Evolutionary conservation across 2,888 invertebrate species (phyloP), one percentile per base, ranked within the genome.

Genomic region (Dolomedes plantarius): DNA sequence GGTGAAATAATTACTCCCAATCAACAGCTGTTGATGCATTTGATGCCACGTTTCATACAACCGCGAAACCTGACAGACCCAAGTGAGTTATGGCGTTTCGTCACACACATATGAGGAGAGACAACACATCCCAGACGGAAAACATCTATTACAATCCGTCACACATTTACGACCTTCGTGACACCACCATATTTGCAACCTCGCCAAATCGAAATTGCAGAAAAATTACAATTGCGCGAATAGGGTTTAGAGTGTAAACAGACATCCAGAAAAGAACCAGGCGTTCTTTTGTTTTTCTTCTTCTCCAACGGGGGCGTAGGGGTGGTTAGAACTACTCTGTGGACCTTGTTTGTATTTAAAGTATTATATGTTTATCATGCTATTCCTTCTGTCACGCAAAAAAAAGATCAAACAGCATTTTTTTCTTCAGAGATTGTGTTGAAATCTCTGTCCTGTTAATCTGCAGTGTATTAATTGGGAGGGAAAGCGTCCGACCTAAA

Each of bases 131-230:
- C 46, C 41, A 72, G 83, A 77, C 77, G 76, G 62, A 72, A 75
- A 77, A 56, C 83, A 83, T 77, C 77, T 77, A 83, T 83, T 67
- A 73, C 31, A 72, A 56, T 19, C 77, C 32, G 50, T 77, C 72
- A 65, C 72, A 27, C 50, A 67, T 77, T 77, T 83, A 83, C 72
- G 72, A 73, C 77, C 72, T 83, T 83, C 83, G 83, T 83, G 83
- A 83, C 65, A 73, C 27, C 31, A 65, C 46, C 83, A 50, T 77
- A 77, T 83, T 77, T 83, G 83, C 83, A 77, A 83, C 65, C 71
- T 83, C 83, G 83, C 83, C 56, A 83, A 83, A 72, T 77, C 72
- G 72, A 71, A 77, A 83, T 72, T 46, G 72, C 77, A 71, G 36
- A 64, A 67, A 83, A 83, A 83, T 83, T 77, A 62, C 72, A 41